Conservation (phyloP, 2,113 vertebrate species). For the Perca schrenkii region DNA sequence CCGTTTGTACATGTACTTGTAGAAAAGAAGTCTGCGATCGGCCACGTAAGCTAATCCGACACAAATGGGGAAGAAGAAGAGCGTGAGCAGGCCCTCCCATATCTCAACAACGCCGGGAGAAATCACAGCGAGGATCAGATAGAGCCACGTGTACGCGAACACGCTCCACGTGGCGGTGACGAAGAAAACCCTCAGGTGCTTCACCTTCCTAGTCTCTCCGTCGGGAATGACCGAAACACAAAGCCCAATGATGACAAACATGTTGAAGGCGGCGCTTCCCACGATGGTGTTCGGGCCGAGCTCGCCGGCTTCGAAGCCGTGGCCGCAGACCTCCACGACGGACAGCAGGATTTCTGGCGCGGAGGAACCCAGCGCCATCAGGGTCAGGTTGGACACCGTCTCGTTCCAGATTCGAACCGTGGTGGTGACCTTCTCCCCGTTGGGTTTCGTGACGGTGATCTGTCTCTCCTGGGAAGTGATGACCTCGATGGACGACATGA, state of each 20-base stretch:
- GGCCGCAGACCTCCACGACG: conserved; percentile 96
- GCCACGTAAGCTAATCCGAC: conserved; percentile 95
- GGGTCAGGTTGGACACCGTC: conserved; percentile 96
- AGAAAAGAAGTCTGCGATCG: conserved; percentile 95
- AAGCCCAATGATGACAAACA: conserved; percentile 97
- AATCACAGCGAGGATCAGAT: conserved; percentile 94
- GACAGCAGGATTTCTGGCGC: conserved; percentile 97
- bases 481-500: conserved; percentile 99
- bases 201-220: conserved; percentile 93
- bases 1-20: conserved; percentile 95
- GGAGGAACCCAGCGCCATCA: conserved; percentile 97
- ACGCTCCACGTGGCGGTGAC: conserved; percentile 97
- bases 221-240: conserved; percentile 97
- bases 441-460: conserved; percentile 95
- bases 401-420: conserved; percentile 98
- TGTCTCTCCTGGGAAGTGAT: conserved; percentile 96
- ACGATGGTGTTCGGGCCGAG: conserved; percentile 98
- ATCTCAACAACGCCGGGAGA: conserved; percentile 95
- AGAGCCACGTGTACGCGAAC: conserved; percentile 98
- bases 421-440: conserved; percentile 92
- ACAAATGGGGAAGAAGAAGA: conserved; percentile 96
- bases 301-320: conserved; percentile 92
- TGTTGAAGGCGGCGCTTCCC: conserved; percentile 97
- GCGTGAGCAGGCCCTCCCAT: conserved; percentile 97
- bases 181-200: conserved; percentile 96